A percentile compares a stretch with the other conserved stretches of the same genome.
Conservation (phyloP, 2,888 invertebrate species). For the Zygothrica quintamaculata region DNA sequence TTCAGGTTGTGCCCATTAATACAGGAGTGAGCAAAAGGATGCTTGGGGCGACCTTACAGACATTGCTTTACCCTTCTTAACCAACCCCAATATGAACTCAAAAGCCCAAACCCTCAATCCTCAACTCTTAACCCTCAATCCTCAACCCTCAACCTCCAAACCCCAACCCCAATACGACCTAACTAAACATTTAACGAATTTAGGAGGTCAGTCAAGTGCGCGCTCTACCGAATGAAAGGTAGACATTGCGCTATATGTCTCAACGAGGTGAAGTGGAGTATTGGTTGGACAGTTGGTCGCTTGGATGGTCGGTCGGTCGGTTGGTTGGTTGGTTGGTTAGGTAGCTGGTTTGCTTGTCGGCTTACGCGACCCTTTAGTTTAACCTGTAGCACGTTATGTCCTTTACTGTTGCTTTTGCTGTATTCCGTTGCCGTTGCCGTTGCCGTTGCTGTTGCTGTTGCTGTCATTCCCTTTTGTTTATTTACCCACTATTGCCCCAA, state of each 20-base stretch:
- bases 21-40: slow-evolving; percentile 26
- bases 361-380: slow-evolving; percentile 9
- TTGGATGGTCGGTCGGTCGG: too few species aligned
- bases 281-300: too few species aligned
- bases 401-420: too few species aligned
- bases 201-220: slow-evolving; percentile 62
- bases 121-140: too few species aligned
- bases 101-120: not conserved
- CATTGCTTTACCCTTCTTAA: slow-evolving; percentile 23
- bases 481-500: slow-evolving; percentile 35
- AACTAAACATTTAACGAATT: slow-evolving; percentile 72
- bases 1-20: slow-evolving; percentile 66
- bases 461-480: slow-evolving; percentile 49
- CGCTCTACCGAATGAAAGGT: slow-evolving; percentile 3
- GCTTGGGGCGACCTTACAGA: slow-evolving; percentile 42
- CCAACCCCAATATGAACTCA: slow-evolving; percentile 3
- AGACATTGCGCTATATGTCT: slow-evolving; percentile 27
- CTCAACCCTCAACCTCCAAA: not conserved
- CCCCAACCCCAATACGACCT: slow-evolving; percentile 47
- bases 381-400: slow-evolving; percentile 46
- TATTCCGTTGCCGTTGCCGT: too few species aligned
- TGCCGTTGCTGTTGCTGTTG: too few species aligned
- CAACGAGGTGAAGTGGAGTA: slow-evolving; percentile 51
- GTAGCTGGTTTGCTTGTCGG: too few species aligned
- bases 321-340: too few species aligned